Percentiles rank a stretch among this genome's conserved stretches.
Conservation (phyloP, 2,113 vertebrate genomes). For the Passerina amoena region DNA sequence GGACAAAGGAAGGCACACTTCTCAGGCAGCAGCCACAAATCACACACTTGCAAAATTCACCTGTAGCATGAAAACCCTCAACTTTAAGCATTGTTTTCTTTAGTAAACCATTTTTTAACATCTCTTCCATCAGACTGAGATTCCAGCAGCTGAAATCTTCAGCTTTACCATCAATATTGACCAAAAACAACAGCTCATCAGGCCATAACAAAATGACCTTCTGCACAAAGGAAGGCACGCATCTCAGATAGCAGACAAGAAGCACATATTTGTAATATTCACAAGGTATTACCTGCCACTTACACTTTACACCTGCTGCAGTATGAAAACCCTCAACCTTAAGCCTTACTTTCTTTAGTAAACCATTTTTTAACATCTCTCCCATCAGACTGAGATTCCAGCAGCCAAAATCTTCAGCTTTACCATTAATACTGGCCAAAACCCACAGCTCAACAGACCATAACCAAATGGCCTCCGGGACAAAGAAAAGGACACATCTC, state of each 20-base stretch:
- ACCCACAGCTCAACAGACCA: no score
- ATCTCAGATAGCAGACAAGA: fast-evolving
- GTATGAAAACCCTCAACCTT: fast-evolving
- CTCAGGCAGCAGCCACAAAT: fast-evolving
- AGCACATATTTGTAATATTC: background rate
- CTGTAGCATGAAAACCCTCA: fast-evolving
- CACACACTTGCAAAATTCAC: background rate
- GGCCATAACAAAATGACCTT: fast-evolving
- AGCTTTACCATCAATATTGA: background rate
- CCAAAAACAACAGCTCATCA: background rate
- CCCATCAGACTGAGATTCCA: background rate
- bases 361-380: background rate
- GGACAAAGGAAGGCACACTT: fast-evolving
- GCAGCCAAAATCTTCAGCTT: fast-evolving
- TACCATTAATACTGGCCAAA: background rate
- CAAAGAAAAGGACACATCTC: background rate
- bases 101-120: background rate
- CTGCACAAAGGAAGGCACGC: fast-evolving
- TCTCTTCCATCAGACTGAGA: background rate
- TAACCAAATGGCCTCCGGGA: fast-evolving
- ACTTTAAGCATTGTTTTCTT: background rate
- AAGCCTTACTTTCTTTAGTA: background rate
- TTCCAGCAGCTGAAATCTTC: fast-evolving
- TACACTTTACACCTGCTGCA: background rate
- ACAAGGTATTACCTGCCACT: no score